Percentiles rank a stretch among this genome's conserved stretches.
Evolutionary conservation across 2,113 vertebrate species (phyloP).

Genomic region (Galemys pyrenaicus): DNA sequence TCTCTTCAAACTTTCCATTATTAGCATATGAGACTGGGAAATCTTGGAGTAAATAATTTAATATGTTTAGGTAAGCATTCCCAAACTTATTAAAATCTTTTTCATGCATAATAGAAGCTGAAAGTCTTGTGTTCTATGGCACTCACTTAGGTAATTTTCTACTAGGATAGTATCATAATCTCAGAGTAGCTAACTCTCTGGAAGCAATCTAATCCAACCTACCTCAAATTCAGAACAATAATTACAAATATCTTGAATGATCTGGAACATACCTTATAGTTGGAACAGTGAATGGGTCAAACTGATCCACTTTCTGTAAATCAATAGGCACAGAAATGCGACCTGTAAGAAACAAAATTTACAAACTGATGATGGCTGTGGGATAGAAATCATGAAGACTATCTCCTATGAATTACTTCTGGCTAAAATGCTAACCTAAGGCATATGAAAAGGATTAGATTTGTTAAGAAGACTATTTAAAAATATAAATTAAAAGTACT

Average conservation of each 20-base stretch:
- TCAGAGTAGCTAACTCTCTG: constrained; percentile 2
- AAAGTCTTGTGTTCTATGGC: constrained; percentile 10
- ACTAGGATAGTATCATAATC: neutral
- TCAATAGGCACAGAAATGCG: constrained; percentile 96
- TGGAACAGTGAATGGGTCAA: constrained; percentile 94
- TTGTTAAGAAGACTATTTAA: constrained; percentile 43
- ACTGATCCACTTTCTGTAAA: constrained; percentile 90
- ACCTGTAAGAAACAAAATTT: constrained; percentile 78
- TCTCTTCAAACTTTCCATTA: constrained; percentile 1
- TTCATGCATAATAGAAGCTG: neutral
- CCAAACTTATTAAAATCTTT: constrained; percentile 34
- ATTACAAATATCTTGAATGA: neutral
- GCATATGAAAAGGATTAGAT: neutral
- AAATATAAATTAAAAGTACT: constrained; percentile 37
- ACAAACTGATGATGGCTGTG: constrained; percentile 22
- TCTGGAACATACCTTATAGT: constrained; percentile 88
- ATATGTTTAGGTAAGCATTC: constrained; percentile 6
- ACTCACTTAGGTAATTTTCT: neutral
- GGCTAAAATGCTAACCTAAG: constrained; percentile 34
- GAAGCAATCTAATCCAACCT: neutral
- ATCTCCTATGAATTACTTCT: neutral
- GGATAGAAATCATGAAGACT: constrained; percentile 5
- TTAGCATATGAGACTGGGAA: neutral
- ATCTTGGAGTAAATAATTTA: neutral
- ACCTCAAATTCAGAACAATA: constrained; percentile 38